These are phyloP conservation scores for Psittacara wagleri DNA, from an alignment of 2,113 vertebrate species.

Conservation along the genomic window DNA sequence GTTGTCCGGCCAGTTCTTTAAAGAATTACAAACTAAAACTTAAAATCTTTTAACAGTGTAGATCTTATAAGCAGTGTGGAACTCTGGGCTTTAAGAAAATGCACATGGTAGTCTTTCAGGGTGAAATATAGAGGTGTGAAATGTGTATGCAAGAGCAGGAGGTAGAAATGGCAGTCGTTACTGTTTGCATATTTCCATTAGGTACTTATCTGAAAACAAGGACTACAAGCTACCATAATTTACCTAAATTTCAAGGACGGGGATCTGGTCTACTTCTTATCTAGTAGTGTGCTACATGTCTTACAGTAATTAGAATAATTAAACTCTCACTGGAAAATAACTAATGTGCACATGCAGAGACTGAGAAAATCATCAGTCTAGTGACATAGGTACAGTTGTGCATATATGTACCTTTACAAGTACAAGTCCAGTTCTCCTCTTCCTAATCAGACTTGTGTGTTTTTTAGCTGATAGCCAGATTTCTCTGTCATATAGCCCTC, in stretches of 20 bases:
- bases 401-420: not conserved
- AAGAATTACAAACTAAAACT: not conserved
- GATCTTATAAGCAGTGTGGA: not conserved
- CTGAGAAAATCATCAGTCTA: rapidly evolving
- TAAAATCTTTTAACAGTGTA: not conserved
- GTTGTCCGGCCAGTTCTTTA: not conserved
- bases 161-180: not conserved
- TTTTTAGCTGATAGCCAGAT: not conserved
- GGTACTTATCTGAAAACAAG: not conserved
- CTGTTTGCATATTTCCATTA: not conserved
- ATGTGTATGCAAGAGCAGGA: not conserved
- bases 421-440: not conserved
- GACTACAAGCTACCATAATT: not conserved
- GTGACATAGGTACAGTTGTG: not conserved
- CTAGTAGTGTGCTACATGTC: not conserved
- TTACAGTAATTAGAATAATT: not conserved
- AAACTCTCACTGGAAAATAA: not conserved
- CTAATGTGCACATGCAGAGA: not conserved
- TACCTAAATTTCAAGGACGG: not conserved
- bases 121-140: not conserved
- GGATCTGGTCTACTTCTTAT: not conserved
- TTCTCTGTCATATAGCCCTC: not conserved
- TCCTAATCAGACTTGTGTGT: not conserved
- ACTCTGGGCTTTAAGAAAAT: not conserved
- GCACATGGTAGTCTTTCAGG: not conserved